A percentile compares a stretch with the other conserved stretches of the same genome.
phyloP scores from a whole-genome alignment of 2,888 invertebrate species.

The Polydesmus complanatus region DNA sequence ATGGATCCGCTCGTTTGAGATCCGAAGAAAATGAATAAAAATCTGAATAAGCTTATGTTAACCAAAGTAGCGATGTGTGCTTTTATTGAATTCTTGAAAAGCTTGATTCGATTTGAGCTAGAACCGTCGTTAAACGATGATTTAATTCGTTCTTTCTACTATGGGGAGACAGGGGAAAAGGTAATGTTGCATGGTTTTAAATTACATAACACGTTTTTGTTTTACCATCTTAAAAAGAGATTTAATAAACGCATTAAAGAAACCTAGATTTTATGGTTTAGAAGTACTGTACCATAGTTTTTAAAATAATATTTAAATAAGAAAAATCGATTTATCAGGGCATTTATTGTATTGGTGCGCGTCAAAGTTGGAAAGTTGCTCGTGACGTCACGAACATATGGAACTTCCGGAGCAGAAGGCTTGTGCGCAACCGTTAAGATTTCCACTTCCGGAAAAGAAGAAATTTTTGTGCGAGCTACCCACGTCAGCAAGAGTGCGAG shows the following conservation, averaged over 20 bases:
- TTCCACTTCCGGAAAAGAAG: neutral
- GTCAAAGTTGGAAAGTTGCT: neutral
- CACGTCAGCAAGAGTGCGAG: neutral
- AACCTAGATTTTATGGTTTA: too few species aligned
- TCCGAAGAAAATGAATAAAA: slow-evolving; percentile 96
- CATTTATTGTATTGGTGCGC: too few species aligned
- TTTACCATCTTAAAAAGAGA: too few species aligned
- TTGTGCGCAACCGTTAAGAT: neutral
- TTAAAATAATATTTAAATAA: too few species aligned
- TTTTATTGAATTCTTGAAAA: neutral
- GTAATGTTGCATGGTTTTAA: neutral
- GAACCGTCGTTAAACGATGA: neutral
- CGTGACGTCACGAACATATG: neutral
- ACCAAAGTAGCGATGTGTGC: neutral
- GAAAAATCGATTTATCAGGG: too few species aligned
- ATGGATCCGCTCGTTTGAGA: slow-evolving; percentile 87
- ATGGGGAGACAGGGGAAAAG: neutral
- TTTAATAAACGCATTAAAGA: too few species aligned
- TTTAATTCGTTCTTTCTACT: neutral
- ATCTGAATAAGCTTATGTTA: neutral
- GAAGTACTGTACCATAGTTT: too few species aligned
- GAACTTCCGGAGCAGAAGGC: neutral
- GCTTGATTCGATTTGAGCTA: neutral
- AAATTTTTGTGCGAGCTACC: neutral
- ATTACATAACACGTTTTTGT: too few species aligned